Conservation (phyloP, 2,888 invertebrate species). For the Acanthopleura granulata region DNA sequence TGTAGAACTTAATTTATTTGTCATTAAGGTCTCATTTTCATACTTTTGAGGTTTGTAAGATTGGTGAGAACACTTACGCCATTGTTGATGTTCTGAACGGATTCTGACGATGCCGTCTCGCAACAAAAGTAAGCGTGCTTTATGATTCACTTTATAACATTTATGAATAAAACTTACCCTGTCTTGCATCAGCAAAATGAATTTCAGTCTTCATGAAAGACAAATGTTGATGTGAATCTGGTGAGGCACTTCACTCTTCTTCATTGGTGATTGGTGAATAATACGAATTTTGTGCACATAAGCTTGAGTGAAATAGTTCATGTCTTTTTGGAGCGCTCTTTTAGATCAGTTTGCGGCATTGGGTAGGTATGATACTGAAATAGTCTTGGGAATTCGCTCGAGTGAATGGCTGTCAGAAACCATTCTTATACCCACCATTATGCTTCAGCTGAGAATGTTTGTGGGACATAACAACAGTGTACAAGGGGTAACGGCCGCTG, state of each 20-base stretch:
- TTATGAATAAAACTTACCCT: slow-evolving; percentile 23
- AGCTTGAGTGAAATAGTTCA: not conserved
- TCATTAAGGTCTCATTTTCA: no score
- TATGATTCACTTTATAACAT: no score
- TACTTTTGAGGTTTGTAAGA: no score
- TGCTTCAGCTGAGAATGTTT: not conserved
- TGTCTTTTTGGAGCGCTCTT: not conserved
- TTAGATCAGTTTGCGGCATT: not conserved
- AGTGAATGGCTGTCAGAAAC: not conserved
- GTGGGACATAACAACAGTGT: slow-evolving; percentile 18
- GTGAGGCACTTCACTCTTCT: slow-evolving; percentile 1
- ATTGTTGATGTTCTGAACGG: no score
- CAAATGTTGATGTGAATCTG: not conserved
- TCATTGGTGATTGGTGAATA: not conserved
- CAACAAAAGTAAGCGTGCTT: no score
- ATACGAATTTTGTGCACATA: not conserved
- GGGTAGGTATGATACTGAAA: not conserved
- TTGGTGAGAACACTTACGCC: no score
- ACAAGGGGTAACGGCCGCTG: slow-evolving; percentile 28
- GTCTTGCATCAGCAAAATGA: slow-evolving; percentile 24
- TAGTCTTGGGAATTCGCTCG: not conserved
- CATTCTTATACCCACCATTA: no score
- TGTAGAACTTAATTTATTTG: no score
- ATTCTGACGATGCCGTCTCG: no score
- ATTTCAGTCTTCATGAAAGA: not conserved